Percentiles rank a stretch among this genome's conserved stretches.
Conservation (phyloP, 2,113 vertebrate genomes). For the Sarotherodon lohbergeri region DNA sequence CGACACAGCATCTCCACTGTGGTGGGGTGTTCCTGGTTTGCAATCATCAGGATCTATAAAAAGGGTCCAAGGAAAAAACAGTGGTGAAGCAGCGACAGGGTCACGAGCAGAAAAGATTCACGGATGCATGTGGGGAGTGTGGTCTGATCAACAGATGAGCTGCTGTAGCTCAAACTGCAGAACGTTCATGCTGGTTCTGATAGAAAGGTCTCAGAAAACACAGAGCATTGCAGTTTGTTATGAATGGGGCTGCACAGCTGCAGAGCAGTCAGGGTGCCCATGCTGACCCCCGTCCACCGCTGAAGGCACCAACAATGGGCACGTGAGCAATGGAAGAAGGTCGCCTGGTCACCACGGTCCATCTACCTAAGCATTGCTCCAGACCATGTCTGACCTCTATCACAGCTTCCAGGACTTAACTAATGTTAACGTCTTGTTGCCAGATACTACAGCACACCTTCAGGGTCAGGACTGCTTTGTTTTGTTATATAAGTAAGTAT, state of each 20-base stretch:
- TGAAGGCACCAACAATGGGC: not conserved
- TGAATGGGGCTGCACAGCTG: not conserved
- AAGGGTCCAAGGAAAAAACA: not conserved
- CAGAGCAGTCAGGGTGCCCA: not conserved
- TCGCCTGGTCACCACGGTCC: not conserved
- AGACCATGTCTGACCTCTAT: not conserved
- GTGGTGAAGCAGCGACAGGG: not conserved
- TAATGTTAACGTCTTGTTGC: not conserved
- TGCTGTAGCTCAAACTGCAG: not conserved
- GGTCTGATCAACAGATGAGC: not conserved
- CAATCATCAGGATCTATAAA: not conserved
- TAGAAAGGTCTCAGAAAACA: not conserved
- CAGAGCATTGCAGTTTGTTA: not conserved
- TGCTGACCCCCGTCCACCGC: not conserved
- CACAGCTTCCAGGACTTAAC: not conserved
- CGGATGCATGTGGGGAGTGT: not conserved
- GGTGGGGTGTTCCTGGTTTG: not conserved
- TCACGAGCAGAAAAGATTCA: not conserved
- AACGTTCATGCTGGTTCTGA: not conserved
- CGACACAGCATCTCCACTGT: not conserved
- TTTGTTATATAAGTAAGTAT: not conserved
- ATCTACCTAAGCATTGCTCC: not conserved
- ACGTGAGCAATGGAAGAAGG: rapidly evolving
- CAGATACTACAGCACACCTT: not conserved
- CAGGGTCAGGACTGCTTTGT: not conserved